Evolutionary conservation across 2,797 vertebrate genomes (phyloP).

Genomic region (Melanotaenia pygmaea): DNA sequence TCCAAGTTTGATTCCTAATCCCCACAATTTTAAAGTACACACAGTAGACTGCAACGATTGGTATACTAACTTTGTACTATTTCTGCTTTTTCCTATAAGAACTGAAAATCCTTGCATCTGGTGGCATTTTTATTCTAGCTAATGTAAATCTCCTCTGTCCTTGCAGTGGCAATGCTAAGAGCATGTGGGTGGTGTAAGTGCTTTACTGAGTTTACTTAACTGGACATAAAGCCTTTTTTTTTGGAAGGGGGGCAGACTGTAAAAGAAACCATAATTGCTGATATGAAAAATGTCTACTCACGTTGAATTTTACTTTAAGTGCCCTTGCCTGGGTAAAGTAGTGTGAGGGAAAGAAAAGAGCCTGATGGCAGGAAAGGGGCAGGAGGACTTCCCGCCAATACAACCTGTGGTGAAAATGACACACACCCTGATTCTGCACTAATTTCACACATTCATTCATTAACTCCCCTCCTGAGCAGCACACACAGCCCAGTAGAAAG

Average conservation of each 20-base stretch:
- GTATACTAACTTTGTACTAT: not conserved
- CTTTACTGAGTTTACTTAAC: not conserved
- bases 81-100: not conserved
- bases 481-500: constrained; percentile 31
- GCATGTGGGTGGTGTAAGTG: not conserved
- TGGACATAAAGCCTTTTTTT: not conserved
- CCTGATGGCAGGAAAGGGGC: constrained; percentile 53
- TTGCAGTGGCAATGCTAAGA: not conserved
- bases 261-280: constrained; percentile 18
- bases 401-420: constrained; percentile 62
- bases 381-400: constrained; percentile 55
- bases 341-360: constrained; percentile 21
- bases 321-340: constrained; percentile 21
- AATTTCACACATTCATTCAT: constrained; percentile 68
- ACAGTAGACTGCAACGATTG: not conserved
- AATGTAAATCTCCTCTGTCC: not conserved
- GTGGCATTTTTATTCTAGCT: not conserved
- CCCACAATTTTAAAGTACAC: not conserved
- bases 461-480: constrained; percentile 48
- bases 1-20: not conserved
- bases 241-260: not conserved
- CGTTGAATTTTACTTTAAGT: constrained; percentile 17
- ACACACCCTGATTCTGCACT: constrained; percentile 58
- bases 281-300: constrained; percentile 14
- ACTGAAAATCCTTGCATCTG: not conserved